These are phyloP conservation scores for Pipra filicauda DNA, from an alignment of 2,113 vertebrate species.

Conservation along the genomic window DNA sequence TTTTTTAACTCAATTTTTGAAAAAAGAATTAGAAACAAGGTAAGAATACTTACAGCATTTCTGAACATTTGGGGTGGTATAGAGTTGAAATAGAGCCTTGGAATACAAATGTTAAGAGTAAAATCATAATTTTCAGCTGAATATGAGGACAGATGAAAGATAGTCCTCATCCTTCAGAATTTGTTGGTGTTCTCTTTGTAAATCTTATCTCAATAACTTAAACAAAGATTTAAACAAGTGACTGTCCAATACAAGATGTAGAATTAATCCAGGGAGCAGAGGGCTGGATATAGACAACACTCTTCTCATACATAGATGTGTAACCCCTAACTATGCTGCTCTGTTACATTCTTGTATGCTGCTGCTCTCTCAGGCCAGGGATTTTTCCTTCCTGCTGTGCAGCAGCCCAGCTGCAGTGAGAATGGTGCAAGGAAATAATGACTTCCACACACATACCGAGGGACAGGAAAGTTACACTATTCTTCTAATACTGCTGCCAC, in stretches of 20 bases:
- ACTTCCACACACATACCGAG: not conserved
- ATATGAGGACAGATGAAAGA: not conserved
- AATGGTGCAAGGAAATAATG: not conserved
- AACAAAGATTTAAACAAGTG: not conserved
- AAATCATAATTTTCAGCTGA: not conserved
- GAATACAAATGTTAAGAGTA: not conserved
- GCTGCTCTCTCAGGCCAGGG: not conserved
- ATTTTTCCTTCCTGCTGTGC: not conserved
- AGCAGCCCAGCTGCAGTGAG: not conserved
- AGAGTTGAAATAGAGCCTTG: not conserved
- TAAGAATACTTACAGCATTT: not conserved
- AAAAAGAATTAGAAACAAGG: not conserved
- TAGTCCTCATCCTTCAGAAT: not conserved
- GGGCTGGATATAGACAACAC: not conserved
- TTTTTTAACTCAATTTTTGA: not conserved
- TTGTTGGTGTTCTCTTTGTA: not conserved
- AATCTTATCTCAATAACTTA: not conserved
- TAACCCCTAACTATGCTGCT: not conserved
- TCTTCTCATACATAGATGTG: fast-evolving
- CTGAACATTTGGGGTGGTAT: not conserved
- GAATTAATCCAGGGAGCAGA: not conserved
- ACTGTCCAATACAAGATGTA: not conserved
- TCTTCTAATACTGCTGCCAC: not conserved
- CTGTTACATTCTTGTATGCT: not conserved
- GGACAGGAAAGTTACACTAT: not conserved